A percentile compares a stretch with the other conserved stretches of the same genome.
These are phyloP conservation scores for Danio rerio DNA, from an alignment of 2,113 vertebrate genomes.

Conservation along the genomic window GRCz12tu NC_133179.1:21591501-21592000, in stretches of 20 bases:
- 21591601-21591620: constrained; percentile 29
- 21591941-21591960: too few relatives aligned
- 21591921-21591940: too few relatives aligned
- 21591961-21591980: too few relatives aligned
- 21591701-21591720: constrained; percentile 20
- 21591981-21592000: too few relatives aligned
- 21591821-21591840: too few relatives aligned
- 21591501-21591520: constrained; percentile 60
- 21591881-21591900: too few relatives aligned
- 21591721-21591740: background rate
- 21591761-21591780: background rate
- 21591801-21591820: too few relatives aligned
- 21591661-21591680: constrained; percentile 10
- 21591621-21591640: constrained; percentile 26
- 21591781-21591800: background rate
- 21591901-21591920: too few relatives aligned
- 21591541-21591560: constrained; percentile 58
- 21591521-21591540: constrained; percentile 59
- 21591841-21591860: too few relatives aligned
- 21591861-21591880: too few relatives aligned
- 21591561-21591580: constrained; percentile 57
- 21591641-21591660: constrained; percentile 37
- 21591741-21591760: constrained; percentile 13
- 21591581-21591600: constrained; percentile 45
- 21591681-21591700: constrained; percentile 43